These are phyloP conservation scores for Engraulis encrasicolus DNA, from an alignment of 2,113 vertebrate species.

Conservation along the genomic window DNA sequence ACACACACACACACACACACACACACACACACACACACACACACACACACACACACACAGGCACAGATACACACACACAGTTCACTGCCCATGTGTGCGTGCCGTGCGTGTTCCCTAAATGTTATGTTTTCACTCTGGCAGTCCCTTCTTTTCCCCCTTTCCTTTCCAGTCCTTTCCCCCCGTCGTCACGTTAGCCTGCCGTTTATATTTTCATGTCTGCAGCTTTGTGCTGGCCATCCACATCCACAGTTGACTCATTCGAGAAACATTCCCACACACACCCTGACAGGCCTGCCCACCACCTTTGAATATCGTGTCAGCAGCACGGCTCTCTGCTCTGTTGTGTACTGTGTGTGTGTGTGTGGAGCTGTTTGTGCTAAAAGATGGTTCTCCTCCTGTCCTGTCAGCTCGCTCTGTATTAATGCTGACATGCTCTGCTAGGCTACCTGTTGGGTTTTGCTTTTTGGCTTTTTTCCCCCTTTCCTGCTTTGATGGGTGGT, in stretches of 20 bases:
- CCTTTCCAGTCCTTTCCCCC: neutral
- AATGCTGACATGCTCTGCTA: neutral
- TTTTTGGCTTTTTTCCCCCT: neutral
- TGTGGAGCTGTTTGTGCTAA: neutral
- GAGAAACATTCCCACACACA: neutral
- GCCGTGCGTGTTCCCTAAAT: neutral
- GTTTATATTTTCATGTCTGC: neutral
- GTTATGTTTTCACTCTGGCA: neutral
- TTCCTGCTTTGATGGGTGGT: neutral
- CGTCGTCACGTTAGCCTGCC: neutral
- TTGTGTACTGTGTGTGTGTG: neutral
- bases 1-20: neutral
- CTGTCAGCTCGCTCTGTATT: neutral
- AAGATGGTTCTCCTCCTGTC: neutral
- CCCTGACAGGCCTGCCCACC: neutral
- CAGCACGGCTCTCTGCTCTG: too few relatives aligned
- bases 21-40: neutral
- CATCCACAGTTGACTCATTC: neutral
- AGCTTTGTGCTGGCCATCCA: neutral
- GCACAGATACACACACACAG: neutral
- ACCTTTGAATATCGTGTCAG: constrained; percentile 8
- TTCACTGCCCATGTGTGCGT: too few relatives aligned
- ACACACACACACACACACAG: neutral
- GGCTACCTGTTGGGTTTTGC: too few relatives aligned
- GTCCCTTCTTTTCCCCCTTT: too few relatives aligned